A percentile compares a stretch with the other conserved stretches of the same genome.
These are phyloP conservation scores for Artemisiospiza belli DNA, from an alignment of 2,113 vertebrate species.

Conservation along the genomic window DNA sequence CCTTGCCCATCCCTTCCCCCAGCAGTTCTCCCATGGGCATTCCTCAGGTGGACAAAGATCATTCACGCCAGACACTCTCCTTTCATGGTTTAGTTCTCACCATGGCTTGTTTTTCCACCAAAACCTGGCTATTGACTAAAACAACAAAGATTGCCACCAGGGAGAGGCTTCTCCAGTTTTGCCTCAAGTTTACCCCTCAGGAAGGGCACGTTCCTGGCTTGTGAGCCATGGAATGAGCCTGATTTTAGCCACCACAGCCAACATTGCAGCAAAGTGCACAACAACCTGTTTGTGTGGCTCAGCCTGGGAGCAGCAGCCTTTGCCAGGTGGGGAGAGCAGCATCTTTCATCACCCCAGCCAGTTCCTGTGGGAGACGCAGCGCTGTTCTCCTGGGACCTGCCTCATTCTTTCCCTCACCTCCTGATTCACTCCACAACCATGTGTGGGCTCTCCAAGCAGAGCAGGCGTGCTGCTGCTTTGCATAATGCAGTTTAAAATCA, in stretches of 20 bases:
- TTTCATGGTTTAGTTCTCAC: not conserved
- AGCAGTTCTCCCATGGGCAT: not conserved
- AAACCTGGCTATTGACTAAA: not conserved
- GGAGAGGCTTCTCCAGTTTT: not conserved
- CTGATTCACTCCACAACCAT: not conserved
- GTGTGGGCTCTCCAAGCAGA: not conserved
- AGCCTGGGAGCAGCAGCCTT: not conserved
- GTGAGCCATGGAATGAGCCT: not conserved
- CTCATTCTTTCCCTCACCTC: not conserved
- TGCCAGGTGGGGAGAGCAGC: not conserved
- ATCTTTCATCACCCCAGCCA: not conserved
- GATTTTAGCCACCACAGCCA: not conserved
- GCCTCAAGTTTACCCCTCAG: not conserved
- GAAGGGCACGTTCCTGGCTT: not conserved
- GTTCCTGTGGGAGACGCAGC: accelerated
- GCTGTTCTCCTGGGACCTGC: not conserved
- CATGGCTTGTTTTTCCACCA: not conserved
- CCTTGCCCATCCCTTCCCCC: not conserved
- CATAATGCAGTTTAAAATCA: not conserved
- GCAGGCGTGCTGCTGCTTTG: not conserved
- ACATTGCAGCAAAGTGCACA: accelerated
- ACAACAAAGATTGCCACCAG: not conserved
- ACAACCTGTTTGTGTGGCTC: not conserved
- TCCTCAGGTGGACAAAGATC: not conserved
- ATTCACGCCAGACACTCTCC: not conserved